Evolutionary conservation across 2,888 invertebrate species (phyloP), one percentile per base, ranked within the genome.

Genomic region (Stegophylla sp.): DNA sequence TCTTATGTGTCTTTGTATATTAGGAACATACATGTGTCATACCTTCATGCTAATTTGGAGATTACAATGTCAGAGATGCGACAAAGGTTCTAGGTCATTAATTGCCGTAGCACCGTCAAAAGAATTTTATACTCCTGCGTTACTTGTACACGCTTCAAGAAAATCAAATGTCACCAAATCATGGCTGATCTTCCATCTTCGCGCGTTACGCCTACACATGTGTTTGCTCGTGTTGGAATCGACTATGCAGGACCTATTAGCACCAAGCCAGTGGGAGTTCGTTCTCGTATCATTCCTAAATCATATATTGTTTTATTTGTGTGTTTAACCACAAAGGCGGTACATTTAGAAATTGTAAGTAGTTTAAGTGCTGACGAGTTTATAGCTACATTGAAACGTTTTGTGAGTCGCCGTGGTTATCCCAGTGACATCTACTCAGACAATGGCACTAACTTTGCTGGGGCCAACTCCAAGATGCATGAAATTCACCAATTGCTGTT

Each of bases 381-480:
- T 26, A 59, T 59, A 15, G 59, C 28, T 3, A 59, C 59, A 15
- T 26, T 59, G 5, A 59, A 59, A 59, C 28, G 59, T 15, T 15
- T 59, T 59, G 59, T 59, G 3, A 59, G 28, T 26, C 28, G 28
- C 13, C 59, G 26, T 15, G 26, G 59, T 3, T 56, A 12, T 17
- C 26, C 15, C 12, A 15, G 26, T 59, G 59, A 28, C 5, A 59
- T 59, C 5, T 59, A 59, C 17, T 59, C 59, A 0, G 59, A 59
- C 1, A 59, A 59, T 10, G 71, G 51, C 43, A 73, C 59, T 1
- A 81, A 73, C 59, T 81, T 81, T 56, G 66, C 61, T 9, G 81
- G 61, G 3, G 61, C 72, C 23, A 56, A 72, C 13, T 59, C 72
- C n/a, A 34, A 48, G 20, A 64, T 74, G 17, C 41, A 3, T 1